Evolutionary conservation across 2,113 vertebrate species (phyloP).

Genomic region (Pardalotus punctatus): DNA sequence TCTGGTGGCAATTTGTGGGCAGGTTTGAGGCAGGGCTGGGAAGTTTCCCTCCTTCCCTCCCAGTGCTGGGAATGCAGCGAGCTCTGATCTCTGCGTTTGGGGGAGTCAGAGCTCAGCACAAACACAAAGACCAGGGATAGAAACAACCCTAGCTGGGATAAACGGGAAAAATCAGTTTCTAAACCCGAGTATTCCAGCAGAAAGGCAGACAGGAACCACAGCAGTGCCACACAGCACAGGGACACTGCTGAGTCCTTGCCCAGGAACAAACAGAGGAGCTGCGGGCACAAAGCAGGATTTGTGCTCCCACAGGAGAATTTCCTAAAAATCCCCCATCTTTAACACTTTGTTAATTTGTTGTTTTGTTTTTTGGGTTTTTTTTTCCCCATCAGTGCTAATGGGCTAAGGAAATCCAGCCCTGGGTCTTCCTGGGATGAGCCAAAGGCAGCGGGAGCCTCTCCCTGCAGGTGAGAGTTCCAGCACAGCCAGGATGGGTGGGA

Average conservation of each 20-base stretch:
- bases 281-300: background rate
- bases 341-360: background rate
- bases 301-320: background rate
- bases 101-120: background rate
- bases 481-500: background rate
- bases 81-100: background rate
- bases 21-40: background rate
- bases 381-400: background rate
- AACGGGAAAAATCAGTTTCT: background rate
- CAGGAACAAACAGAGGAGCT: background rate
- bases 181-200: rapidly evolving
- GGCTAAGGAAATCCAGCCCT: background rate
- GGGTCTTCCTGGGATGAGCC: background rate
- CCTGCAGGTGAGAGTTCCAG: background rate
- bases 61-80: background rate
- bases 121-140: background rate
- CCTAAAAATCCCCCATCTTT: background rate
- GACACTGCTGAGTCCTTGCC: background rate
- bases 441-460: background rate
- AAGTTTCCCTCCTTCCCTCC: background rate
- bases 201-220: background rate
- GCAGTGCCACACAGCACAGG: background rate
- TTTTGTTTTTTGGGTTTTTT: background rate
- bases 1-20: background rate
- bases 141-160: background rate